Evolutionary conservation across 2,797 vertebrate genomes (phyloP).

Genomic region (Chromis chromis): DNA sequence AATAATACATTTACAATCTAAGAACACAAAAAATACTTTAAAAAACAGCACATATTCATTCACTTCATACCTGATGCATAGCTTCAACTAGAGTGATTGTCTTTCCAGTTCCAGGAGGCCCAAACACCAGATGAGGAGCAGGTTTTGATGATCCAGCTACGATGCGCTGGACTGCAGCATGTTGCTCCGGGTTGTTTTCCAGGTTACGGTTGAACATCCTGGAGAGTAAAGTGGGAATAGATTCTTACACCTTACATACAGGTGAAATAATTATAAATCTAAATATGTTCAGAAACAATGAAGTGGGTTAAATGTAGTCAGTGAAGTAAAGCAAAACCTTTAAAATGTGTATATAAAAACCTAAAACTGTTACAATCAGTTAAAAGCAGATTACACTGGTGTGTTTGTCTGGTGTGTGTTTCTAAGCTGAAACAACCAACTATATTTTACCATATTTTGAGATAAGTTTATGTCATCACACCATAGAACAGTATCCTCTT

Average conservation of each 20-base stretch:
- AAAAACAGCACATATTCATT: background rate
- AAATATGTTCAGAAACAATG: background rate
- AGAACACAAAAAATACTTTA: too few species aligned
- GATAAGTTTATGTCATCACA: constrained; percentile 7
- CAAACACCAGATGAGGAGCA: constrained; percentile 94
- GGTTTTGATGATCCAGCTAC: constrained; percentile 89
- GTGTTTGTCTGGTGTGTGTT: background rate
- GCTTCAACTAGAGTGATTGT: constrained; percentile 74
- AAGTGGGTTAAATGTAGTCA: background rate
- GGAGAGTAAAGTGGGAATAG: constrained; percentile 14
- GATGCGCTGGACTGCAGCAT: constrained; percentile 87
- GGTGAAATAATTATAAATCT: background rate
- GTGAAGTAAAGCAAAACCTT: background rate
- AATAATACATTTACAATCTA: too few species aligned
- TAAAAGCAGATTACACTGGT: too few species aligned
- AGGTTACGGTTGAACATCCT: constrained; percentile 89
- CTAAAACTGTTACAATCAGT: too few species aligned
- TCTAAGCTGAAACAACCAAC: background rate
- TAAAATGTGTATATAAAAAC: too few species aligned
- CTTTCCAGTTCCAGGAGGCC: constrained; percentile 92
- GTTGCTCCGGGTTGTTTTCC: constrained; percentile 89
- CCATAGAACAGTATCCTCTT: constrained; percentile 4
- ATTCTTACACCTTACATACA: background rate
- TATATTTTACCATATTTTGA: constrained; percentile 23
- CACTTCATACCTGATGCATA: constrained; percentile 66